phyloP scores from a whole-genome alignment of 1,140 invertebrate species.

The Odontomachus brunneus region DNA sequence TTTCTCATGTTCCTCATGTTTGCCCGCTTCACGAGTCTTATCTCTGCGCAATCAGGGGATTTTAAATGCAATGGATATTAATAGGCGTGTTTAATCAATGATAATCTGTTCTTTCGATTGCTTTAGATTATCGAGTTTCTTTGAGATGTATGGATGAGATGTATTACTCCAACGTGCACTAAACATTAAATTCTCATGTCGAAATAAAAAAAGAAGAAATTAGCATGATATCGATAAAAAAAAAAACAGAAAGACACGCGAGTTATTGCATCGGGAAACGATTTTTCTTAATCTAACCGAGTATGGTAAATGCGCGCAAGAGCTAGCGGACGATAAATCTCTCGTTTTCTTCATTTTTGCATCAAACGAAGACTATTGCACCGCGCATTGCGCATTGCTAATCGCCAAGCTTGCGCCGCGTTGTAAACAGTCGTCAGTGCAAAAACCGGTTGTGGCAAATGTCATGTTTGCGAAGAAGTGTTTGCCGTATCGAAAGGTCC shows the following conservation, averaged over 20 bases:
- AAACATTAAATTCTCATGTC: background rate
- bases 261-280: background rate
- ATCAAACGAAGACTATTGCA: background rate
- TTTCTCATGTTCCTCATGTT: conserved; percentile 20
- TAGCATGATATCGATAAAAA: background rate
- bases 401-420: conserved; percentile 15
- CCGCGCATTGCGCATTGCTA: background rate
- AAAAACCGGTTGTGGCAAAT: conserved; percentile 60
- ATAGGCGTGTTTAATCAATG: conserved; percentile 56
- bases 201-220: conserved; percentile 12
- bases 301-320: background rate
- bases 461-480: conserved; percentile 54
- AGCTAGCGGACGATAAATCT: background rate
- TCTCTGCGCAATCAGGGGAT: conserved; percentile 45
- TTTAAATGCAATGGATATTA: conserved; percentile 56
- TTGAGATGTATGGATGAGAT: background rate
- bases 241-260: background rate
- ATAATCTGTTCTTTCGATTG: conserved; percentile 39
- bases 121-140: background rate
- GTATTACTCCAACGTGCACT: too few species aligned
- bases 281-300: background rate
- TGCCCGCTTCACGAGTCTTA: conserved; percentile 25
- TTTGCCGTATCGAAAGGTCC: conserved; percentile 37
- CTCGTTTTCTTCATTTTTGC: background rate
- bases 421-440: conserved; percentile 37